These are phyloP conservation scores for Nematostella vectensis DNA, from an alignment of 92 coral and sea anemone species.

Conservation along the genomic window DNA sequence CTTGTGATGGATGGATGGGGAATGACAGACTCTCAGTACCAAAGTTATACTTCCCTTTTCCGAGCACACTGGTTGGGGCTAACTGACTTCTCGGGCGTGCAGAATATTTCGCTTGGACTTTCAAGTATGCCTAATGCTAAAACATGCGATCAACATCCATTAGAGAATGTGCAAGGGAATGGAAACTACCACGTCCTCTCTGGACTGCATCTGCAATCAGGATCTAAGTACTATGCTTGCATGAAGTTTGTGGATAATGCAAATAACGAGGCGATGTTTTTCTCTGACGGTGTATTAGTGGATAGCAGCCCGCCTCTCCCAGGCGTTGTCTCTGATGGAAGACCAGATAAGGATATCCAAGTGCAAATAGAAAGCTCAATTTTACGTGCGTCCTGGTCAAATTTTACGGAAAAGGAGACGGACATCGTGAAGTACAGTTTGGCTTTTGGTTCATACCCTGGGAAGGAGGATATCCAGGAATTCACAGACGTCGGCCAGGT, in stretches of 20 bases:
- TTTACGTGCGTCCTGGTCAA: constrained; percentile 75
- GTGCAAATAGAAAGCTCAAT: constrained; percentile 68
- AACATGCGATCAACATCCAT: constrained; percentile 51
- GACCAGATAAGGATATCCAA: constrained; percentile 25
- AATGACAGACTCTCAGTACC: constrained; percentile 63
- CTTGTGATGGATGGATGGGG: constrained; percentile 92
- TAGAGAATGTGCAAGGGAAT: constrained; percentile 35
- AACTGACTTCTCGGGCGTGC: constrained; percentile 62
- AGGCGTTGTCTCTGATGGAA: constrained; percentile 76
- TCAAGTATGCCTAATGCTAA: constrained; percentile 34
- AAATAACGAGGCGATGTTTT: constrained; percentile 57
- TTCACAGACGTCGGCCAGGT: constrained; percentile 78
- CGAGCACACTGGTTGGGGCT: constrained; percentile 92
- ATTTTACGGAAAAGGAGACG: constrained; percentile 79
- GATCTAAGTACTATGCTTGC: constrained; percentile 61
- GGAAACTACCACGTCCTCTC: constrained; percentile 47
- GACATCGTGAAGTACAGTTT: constrained; percentile 58
- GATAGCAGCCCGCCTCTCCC: constrained; percentile 72
- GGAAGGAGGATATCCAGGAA: constrained; percentile 55
- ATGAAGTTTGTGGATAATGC: constrained; percentile 67
- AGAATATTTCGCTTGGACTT: constrained; percentile 57
- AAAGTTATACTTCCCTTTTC: constrained; percentile 54
- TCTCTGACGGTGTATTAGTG: constrained; percentile 65
- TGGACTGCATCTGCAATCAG: constrained; percentile 63
- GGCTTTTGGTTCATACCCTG: constrained; percentile 75